Evolutionary conservation across 2,113 vertebrate genomes (phyloP).

Genomic region (Lophochroa leadbeateri): DNA sequence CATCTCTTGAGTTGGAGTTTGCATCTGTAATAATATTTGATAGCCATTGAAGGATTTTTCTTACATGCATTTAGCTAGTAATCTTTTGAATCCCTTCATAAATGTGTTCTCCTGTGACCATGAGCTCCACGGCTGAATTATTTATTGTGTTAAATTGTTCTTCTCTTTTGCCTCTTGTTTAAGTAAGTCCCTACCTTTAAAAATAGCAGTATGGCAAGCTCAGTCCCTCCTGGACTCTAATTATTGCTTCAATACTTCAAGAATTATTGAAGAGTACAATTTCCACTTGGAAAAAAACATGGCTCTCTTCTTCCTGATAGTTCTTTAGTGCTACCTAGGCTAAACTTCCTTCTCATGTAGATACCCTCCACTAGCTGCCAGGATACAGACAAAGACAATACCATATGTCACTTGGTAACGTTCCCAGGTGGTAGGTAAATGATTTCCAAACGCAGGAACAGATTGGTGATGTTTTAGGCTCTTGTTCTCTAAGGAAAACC

Average conservation of each 20-base stretch:
- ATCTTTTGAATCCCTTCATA: not conserved
- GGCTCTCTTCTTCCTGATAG: not conserved
- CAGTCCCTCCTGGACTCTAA: not conserved
- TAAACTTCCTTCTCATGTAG: not conserved
- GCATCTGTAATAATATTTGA: not conserved
- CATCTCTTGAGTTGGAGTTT: not conserved
- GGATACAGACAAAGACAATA: constrained; percentile 12
- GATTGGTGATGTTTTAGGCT: constrained; percentile 15
- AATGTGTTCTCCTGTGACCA: not conserved
- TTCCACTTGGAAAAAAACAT: not conserved
- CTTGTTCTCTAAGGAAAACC: not conserved
- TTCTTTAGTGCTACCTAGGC: not conserved
- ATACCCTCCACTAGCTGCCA: not conserved
- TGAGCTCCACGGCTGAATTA: not conserved
- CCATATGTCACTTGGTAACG: constrained; percentile 20
- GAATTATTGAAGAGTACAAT: not conserved
- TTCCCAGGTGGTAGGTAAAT: constrained; percentile 19
- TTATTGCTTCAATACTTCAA: constrained; percentile 10
- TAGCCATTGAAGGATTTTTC: not conserved
- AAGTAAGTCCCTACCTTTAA: not conserved
- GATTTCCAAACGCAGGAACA: constrained; percentile 32
- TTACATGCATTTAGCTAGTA: not conserved
- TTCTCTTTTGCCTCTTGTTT: not conserved
- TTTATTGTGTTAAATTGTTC: not conserved
- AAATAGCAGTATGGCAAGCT: not conserved